Base-by-base conservation (phyloP, 2,888 invertebrate genomes). In the Ctenicera cuprea region DNA sequence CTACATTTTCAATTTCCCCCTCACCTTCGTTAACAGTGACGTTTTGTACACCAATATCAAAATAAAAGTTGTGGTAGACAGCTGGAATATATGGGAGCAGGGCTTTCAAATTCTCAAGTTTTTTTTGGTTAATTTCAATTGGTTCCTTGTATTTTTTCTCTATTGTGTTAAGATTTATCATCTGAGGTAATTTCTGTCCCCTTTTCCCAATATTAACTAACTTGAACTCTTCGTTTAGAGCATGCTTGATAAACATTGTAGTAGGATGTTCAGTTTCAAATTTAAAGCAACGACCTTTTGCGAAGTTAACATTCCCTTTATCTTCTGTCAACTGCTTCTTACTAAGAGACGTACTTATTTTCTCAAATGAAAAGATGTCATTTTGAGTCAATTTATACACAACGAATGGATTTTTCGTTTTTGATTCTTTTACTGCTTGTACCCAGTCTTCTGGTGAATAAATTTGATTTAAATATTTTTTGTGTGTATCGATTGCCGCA, bases 171-270 rank as follows among this genome's bases (percentile, higher is more conserved):
- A 26, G 5, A 26, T 26, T 26, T 26, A 26, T 26, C 26, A 26
- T 26, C 26, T 26, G 26, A 26, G 26, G 26, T 26, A 26, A 3
- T 26, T 26, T 26, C 26, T 26, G 26, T 26, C 50, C 50, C 50
- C 38, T 59, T 69, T 59, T 69, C 0, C 69, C 62, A 69, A 69
- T 61, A 45, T 43, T 69, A 14, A 61, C 50, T n/a, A 50, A 8
- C 52, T 69, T 61, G 52, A 61, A 69, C 20, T 48, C 59, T 45
- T 61, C 69, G 20, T 69, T 69, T 5, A 12, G 16, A 16, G 62
- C 12, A 18, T 61, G 69, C 38, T 69, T 61, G 3, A 69, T 43
- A 5, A 37, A 38, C 61, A 69, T 61, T 59, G 22, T 26, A 12
- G 5, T 67, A 11, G 26, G 54, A 67, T 30, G 26, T 7, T 59